phyloP scores from a whole-genome alignment of 2,888 invertebrate genomes.

The Cremastobaeus sp. region DNA sequence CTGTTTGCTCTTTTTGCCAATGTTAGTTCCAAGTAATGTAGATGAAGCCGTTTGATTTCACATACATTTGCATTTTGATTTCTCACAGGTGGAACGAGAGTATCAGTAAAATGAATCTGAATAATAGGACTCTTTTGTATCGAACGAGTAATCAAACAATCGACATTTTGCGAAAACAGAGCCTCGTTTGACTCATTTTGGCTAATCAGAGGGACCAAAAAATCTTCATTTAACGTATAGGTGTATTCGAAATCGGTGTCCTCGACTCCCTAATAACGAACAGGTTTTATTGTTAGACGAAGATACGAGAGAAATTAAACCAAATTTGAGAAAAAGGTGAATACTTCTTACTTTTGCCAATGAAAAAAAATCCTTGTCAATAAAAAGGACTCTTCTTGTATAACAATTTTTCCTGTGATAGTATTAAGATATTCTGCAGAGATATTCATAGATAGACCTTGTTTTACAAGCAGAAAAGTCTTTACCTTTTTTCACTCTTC shows the following conservation, averaged over 20 bases:
- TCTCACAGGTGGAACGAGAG: conserved; percentile 45
- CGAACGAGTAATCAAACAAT: conserved; percentile 38
- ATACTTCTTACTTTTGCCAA: too few species aligned
- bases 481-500: conserved; percentile 3
- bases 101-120: conserved; percentile 22
- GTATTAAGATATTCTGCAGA: conserved; percentile 1
- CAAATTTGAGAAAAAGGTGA: too few species aligned
- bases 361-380: too few species aligned
- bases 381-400: too few species aligned
- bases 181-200: conserved; percentile 23
- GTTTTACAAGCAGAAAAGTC: conserved; percentile 2
- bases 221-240: too few species aligned
- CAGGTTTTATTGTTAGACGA: too few species aligned
- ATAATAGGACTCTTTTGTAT: conserved; percentile 37
- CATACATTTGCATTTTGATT: conserved; percentile 64
- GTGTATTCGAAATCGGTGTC: too few species aligned
- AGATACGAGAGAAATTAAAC: too few species aligned
- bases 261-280: too few species aligned
- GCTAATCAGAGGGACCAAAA: too few species aligned
- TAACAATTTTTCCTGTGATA: too few species aligned
- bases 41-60: conserved; percentile 63
- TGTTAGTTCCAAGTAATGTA: conserved; percentile 53
- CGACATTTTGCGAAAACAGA: conserved; percentile 14
- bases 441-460: conserved; percentile 11
- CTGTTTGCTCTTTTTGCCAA: conserved; percentile 44